phyloP scores from a whole-genome alignment of 2,888 invertebrate genomes.

The Cacoxenus indagator region DNA sequence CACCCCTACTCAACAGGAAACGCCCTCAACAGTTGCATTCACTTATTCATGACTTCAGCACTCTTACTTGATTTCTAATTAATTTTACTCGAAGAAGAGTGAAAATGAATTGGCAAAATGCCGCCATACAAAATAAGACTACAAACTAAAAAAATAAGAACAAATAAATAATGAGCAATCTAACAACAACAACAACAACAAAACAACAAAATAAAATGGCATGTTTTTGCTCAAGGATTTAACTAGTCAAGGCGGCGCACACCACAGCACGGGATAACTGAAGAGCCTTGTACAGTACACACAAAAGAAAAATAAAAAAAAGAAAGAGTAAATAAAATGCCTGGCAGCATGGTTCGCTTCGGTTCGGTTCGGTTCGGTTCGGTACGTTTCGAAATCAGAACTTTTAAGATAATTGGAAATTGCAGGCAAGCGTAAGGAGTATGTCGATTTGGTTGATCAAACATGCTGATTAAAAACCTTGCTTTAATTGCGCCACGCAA shows the following conservation, averaged over 20 bases:
- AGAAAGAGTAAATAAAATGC: background rate
- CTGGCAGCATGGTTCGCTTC: no score
- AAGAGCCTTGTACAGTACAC: background rate
- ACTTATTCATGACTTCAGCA: conserved; percentile 14
- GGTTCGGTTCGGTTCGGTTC: conserved; percentile 23
- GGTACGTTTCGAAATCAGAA: conserved; percentile 37
- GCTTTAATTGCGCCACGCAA: conserved; percentile 5
- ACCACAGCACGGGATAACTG: background rate
- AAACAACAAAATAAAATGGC: background rate
- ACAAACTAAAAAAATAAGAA: background rate
- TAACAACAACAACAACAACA: background rate
- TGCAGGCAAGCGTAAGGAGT: background rate
- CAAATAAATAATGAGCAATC: background rate
- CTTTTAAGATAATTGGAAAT: conserved; percentile 44
- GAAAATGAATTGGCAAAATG: conserved; percentile 58
- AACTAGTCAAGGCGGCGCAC: background rate
- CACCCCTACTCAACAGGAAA: background rate
- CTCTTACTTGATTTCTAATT: conserved; percentile 58
- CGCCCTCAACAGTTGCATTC: background rate
- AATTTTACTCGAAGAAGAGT: conserved; percentile 47
- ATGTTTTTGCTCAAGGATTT: background rate
- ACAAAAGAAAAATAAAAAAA: background rate
- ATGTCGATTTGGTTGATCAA: background rate
- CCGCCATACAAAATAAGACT: conserved; percentile 35
- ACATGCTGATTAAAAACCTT: conserved; percentile 5